Base-by-base conservation (phyloP, 2,888 invertebrate species). In the Macroteleia sp. region DNA sequence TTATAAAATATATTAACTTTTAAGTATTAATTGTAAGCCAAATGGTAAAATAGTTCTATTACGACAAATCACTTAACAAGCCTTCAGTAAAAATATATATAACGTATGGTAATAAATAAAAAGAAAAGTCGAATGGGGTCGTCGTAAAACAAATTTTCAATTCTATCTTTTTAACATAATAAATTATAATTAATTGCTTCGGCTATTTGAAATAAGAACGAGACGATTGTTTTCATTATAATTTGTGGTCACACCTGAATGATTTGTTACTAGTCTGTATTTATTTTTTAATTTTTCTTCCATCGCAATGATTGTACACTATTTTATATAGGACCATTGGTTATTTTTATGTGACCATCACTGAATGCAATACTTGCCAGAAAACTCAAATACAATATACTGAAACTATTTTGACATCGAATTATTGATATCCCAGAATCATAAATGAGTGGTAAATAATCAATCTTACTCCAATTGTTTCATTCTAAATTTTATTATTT, bases 281-380 rank as follows among this genome's bases (percentile, higher is more conserved):
- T 70, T 70, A 48, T 69, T 70, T 70, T 64, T 64, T 52, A 34
- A 52, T 66, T 70, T 50, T 76, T 76, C 44, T 76, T 67, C 46
- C 48, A 14, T 22, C 36, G 20, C 34, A 52, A 57, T 46, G 46
- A 76, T 64, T 76, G 76, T 76, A 70, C 57, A 32, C 30, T 64
- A 20, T 70, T 70, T 76, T 76, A 70, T 76, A 70, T 12, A 42
- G 3, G 39, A 22, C 20, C 52, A 56, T 70, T 8, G 20, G 54
- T 76, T 76, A 70, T 59, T 70, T 76, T 76, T 62, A 70, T 76
- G 69, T 76, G 69, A 76, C 64, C 61, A 64, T 70, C 46, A 59
- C 70, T 57, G 57, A 76, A 70, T 52, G 64, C 70, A 76, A 70
- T 64, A 76, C 70, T 76, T 76, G 76, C 76, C 76, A 76, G 70